These are phyloP conservation scores for Pholis gunnellus DNA, from an alignment of 2,113 vertebrate species.

Conservation along the genomic window DNA sequence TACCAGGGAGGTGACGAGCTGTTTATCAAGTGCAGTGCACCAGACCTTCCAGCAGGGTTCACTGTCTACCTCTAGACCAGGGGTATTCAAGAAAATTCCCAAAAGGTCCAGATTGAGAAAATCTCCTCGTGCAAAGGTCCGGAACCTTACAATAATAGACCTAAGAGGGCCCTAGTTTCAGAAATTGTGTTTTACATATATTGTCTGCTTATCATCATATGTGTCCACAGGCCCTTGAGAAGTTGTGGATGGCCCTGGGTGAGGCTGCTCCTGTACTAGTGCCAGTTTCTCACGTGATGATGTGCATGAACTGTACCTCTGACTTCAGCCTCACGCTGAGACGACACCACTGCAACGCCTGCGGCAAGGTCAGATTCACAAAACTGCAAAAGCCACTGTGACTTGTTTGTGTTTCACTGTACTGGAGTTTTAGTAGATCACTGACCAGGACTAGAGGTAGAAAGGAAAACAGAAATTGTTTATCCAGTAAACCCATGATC, in stretches of 20 bases:
- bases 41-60: constrained; percentile 1
- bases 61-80: background rate
- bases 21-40: accelerated
- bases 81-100: too few species aligned
- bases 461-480: background rate
- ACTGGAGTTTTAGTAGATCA: background rate
- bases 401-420: background rate
- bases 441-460: background rate
- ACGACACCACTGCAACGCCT: constrained; percentile 95
- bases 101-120: too few species aligned
- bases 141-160: too few species aligned
- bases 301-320: constrained; percentile 97
- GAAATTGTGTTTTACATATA: background rate
- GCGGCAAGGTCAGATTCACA: constrained; percentile 89
- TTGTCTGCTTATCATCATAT: background rate
- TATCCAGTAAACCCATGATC: background rate
- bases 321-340: constrained; percentile 95
- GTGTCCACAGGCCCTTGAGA: constrained; percentile 86
- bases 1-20: constrained; percentile 73
- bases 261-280: constrained; percentile 92
- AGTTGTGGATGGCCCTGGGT: constrained; percentile 89
- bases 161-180: too few species aligned
- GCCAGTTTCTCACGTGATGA: constrained; percentile 92
- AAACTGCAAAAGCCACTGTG: background rate
- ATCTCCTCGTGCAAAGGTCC: too few species aligned